Evolutionary conservation across 2,113 vertebrate species (phyloP).

Genomic region (Heterochromis multidens): DNA sequence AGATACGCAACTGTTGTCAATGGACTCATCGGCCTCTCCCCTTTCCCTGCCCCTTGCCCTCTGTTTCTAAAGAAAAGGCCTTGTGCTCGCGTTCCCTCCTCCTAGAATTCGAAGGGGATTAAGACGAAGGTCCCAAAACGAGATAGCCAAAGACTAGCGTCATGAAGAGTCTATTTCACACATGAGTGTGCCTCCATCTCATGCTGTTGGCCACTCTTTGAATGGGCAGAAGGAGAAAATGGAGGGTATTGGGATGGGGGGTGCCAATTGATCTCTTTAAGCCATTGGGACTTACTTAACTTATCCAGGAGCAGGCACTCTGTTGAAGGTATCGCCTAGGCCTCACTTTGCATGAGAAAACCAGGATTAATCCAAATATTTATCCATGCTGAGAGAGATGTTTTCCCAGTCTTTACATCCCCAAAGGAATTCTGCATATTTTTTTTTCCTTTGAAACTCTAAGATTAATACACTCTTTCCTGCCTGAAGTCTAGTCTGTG

Average conservation of each 20-base stretch:
- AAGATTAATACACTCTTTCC: conserved; percentile 27
- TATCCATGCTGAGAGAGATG: conserved; percentile 74
- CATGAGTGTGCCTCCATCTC: conserved; percentile 75
- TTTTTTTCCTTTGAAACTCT: conserved; percentile 29
- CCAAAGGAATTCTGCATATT: conserved; percentile 52
- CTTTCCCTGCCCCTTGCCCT: conserved; percentile 4
- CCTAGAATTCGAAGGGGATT: conserved; percentile 53
- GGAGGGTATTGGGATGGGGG: not conserved
- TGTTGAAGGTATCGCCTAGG: conserved; percentile 51
- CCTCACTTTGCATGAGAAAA: conserved; percentile 80
- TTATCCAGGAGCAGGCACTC: conserved; percentile 58
- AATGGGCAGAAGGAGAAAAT: conserved; percentile 53
- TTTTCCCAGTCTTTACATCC: conserved; percentile 69
- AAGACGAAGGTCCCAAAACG: conserved; percentile 48
- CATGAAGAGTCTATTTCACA: conserved; percentile 78
- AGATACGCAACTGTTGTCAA: conserved; percentile 69
- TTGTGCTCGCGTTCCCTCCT: conserved; percentile 26
- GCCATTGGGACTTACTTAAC: conserved; percentile 62
- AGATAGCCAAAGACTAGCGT: conserved; percentile 40
- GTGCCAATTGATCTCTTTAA: conserved; percentile 70
- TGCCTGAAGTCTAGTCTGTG: not conserved
- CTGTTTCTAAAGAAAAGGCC: conserved; percentile 56
- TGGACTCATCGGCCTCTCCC: conserved; percentile 28
- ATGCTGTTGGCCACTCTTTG: conserved; percentile 51
- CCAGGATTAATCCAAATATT: conserved; percentile 81